Evolutionary conservation across 2,888 invertebrate species (phyloP), one percentile per base, ranked within the genome.

Genomic region (Hyposoter dolosus): DNA sequence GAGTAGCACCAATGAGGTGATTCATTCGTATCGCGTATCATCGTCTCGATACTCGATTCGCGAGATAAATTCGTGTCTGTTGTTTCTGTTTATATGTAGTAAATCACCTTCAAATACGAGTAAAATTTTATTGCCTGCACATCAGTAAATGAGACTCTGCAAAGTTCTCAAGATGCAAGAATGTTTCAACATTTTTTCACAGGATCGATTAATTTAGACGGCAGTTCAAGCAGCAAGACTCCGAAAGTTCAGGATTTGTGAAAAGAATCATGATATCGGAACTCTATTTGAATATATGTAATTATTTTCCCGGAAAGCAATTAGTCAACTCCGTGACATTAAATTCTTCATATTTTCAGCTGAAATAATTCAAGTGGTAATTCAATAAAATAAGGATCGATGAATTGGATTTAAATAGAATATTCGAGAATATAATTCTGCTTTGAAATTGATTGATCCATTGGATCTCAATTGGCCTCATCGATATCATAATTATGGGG

Each of bases 11-110:
- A 19, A 75, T 69, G 76, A 71, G 76, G 63, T 40, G 69, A 65
- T 56, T 68, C 60, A 60, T 77, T 45, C 69, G 63, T 60, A 68
- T 68, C 53, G 60, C 68, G 35, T 82, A 76, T 69, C 76, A 74
- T 45, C 69, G 45, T 76, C 35, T 1, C 32, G 35, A 15, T 79
- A 32, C 56, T 69, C 15, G n/a, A 60, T 60, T 60, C 23, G 43
- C 23, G 28, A 50, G 66, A 72, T 47, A 68, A 76, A 76, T 82
- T 69, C 35, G 35, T 74, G 53, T 23, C 19, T 17, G 74, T 71
- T 79, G 66, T 77, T 77, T 66, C 66, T 47, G 10, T 56, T 56
- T n/a, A 10, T 56, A 56, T 56, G 9, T 23, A 56, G n/a, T 9
- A 56, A 56, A 56, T 56, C 10, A 56, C 23, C 17, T 17, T 23